Evolutionary conservation across 2,113 vertebrate genomes (phyloP).

Genomic region (Kryptolebias marmoratus): DNA sequence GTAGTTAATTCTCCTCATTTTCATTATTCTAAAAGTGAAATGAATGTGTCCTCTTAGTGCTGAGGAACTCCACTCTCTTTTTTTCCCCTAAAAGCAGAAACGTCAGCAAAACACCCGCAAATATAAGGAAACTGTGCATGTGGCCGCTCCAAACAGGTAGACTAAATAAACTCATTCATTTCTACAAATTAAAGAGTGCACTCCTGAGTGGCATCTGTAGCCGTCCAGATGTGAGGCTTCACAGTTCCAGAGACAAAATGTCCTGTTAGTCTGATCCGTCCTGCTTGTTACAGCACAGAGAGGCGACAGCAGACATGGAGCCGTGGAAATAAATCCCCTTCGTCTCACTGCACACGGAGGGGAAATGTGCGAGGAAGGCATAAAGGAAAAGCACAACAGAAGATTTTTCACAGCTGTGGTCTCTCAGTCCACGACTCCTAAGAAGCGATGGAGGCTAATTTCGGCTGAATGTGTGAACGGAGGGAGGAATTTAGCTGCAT

Average conservation of each 20-base stretch:
- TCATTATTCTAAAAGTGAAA: too few species aligned
- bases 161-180: too few species aligned
- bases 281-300: neutral
- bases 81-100: too few species aligned
- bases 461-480: neutral
- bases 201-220: too few species aligned
- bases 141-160: too few species aligned
- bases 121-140: too few species aligned
- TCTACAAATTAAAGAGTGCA: neutral
- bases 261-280: neutral
- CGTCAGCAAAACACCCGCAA: too few species aligned
- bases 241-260: neutral
- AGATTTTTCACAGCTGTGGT: neutral
- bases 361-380: neutral
- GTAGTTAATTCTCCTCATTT: too few species aligned
- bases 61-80: too few species aligned
- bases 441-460: neutral
- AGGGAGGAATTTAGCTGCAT: neutral
- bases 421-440: neutral
- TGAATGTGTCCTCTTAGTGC: too few species aligned
- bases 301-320: neutral
- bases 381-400: neutral
- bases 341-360: neutral
- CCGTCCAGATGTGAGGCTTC: neutral
- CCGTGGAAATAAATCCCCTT: neutral